Evolutionary conservation across 1,140 invertebrate genomes (phyloP).

Genomic region (Hycleus cichorii): DNA sequence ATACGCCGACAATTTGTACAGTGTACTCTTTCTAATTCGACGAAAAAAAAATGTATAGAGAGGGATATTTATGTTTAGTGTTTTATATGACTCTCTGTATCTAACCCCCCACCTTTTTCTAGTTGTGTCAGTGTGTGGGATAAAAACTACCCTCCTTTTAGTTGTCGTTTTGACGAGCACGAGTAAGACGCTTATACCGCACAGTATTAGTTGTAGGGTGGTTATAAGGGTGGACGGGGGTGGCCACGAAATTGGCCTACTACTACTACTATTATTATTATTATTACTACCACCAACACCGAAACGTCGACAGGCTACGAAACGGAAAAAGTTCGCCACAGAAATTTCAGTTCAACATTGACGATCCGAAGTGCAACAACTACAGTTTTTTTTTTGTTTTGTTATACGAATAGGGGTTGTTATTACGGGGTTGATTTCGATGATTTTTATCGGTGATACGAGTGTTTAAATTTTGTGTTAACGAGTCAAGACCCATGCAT

Average conservation of each 20-base stretch:
- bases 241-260: neutral
- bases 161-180: neutral
- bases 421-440: neutral
- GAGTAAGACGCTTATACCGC: no score
- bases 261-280: no score
- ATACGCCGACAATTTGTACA: constrained; percentile 36
- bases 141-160: constrained; percentile 43
- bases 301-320: neutral
- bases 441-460: constrained; percentile 1
- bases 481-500: constrained; percentile 42
- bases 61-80: no score
- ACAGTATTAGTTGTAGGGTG: no score
- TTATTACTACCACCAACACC: no score
- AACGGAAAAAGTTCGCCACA: constrained; percentile 24
- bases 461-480: neutral
- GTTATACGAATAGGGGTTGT: neutral
- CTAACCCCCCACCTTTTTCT: constrained; percentile 14
- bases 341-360: constrained; percentile 25
- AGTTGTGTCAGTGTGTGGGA: constrained; percentile 32
- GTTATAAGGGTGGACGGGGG: constrained; percentile 1
- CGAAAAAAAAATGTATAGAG: no score
- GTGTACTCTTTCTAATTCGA: constrained; percentile 23
- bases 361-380: constrained; percentile 18
- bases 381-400: neutral
- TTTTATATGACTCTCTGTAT: no score